phyloP scores from a whole-genome alignment of 2,888 invertebrate genomes.

The Caenorhabditis becei region DNA sequence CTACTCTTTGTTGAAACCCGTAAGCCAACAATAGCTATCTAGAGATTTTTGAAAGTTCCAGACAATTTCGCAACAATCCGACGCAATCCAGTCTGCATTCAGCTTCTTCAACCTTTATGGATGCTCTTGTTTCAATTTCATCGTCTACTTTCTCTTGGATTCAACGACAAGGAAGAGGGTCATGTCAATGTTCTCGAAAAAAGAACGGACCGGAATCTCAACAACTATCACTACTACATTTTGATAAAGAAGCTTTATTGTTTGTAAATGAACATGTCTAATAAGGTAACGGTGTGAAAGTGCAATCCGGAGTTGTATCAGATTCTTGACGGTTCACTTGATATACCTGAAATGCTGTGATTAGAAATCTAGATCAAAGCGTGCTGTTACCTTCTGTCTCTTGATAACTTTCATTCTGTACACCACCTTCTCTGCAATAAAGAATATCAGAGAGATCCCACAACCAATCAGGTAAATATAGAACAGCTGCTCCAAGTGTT shows the following conservation, averaged over 20 bases:
- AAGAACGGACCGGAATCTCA: background rate
- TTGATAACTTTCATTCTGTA: conserved; percentile 37
- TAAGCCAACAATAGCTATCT: background rate
- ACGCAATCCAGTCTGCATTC: conserved; percentile 26
- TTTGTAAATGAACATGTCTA: background rate
- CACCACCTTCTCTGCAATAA: conserved; percentile 53
- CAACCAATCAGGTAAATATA: conserved; percentile 61
- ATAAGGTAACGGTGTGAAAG: conserved; percentile 55
- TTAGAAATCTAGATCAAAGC: no score
- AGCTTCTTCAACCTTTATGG: conserved; percentile 47
- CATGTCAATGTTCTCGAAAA: background rate
- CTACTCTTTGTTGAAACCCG: conserved; percentile 30
- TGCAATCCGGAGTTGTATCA: conserved; percentile 33
- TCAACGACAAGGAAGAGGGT: conserved; percentile 7
- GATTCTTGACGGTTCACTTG: conserved; percentile 54
- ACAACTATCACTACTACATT: conserved; percentile 13
- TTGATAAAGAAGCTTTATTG: conserved; percentile 9
- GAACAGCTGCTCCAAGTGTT: conserved; percentile 68
- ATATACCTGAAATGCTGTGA: conserved; percentile 44
- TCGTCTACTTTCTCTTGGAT: conserved; percentile 41
- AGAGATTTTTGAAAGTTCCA: conserved; percentile 2
- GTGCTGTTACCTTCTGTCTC: conserved; percentile 34
- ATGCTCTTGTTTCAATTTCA: conserved; percentile 37
- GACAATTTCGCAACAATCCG: conserved; percentile 23
- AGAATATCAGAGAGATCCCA: conserved; percentile 43